Evolutionary conservation across 2,113 vertebrate genomes (phyloP), one percentile per base, ranked within the genome.

Genomic region (Microtus montanus): DNA sequence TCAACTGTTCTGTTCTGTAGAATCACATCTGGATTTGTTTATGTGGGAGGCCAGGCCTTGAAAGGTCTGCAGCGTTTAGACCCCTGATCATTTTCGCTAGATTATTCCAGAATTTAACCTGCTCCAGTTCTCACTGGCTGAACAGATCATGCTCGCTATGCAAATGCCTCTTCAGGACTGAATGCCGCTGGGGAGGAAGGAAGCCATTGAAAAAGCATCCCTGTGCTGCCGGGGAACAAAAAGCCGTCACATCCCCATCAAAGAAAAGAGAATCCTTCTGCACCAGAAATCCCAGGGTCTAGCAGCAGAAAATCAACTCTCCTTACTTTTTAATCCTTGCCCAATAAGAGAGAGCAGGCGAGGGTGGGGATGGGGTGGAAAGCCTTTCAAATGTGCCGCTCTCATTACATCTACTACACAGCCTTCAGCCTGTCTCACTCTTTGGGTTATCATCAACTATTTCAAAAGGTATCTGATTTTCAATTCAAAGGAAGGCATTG

Each of bases 21-120:
- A 96, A 77, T 92, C 75, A 92, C 77, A 80, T 82, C 88, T 41
- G 92, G 70, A 92, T 91, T 58, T 97, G 24, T 82, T 97, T 96
- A 79, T 87, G 84, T 64, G 97, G 70, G 87, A 92, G 5, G 0
- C 83, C 86, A 70, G 52, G 64, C 95, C 49, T 74, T 97, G 91
- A 97, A 93, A 98, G 89, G 52, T 97, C 95, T 95, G 94, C 92
- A 95, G 82, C 87, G 74, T 96, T 83, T 95, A 94, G 58, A 94
- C 75, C 66, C 54, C 83, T 70, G 49, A 88, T 85, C 84, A 92
- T 82, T 95, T 83, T 61, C 66, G 24, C 93, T 97, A 88, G 96
- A 97, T 96, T 87, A 95, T 95, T 97, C 96, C 92, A 88, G n/a
- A 71, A 73, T 87, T 96, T 70, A 44, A 58, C 38, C 24, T 35